Base-by-base conservation (phyloP, 2,797 vertebrate genomes). In the Sebastes minor region DNA sequence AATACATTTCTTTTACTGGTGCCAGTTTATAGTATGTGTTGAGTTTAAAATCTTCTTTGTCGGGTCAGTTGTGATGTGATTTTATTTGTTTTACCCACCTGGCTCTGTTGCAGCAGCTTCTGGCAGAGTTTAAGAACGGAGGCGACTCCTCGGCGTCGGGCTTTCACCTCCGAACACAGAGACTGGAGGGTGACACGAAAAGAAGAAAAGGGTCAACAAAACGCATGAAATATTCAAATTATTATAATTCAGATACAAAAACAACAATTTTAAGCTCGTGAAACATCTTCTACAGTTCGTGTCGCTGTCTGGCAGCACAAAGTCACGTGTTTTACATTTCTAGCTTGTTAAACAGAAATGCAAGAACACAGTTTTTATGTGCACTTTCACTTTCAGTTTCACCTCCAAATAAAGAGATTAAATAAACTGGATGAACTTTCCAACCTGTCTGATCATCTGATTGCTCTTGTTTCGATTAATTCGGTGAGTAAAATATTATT, bases 61-160 rank as follows among this genome's bases (percentile, higher is more conserved):
- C 3, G 10, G 11, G n/a, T 33, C 4, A 16, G 1, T 6, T 13
- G 30, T 7, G 13, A 10, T 49, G 46, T 20, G 46, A 18, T 49
- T 49, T 30, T 3, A 8, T 49, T 42, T 42, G 13, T 42, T 42
- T 42, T 12, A 62, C 83, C 2, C 57, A 94, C 92, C 92, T 97
- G 97, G 66, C 96, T 95, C 74, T 97, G 96, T 68, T 98, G 97
- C 85, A 98, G 95, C 70, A 99, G 97, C 82, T 97, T 97, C 92
- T 98, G 97, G 90, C 98, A 99, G 12, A 99, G 89, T 3, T 97
- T 95, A 77, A 99, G 94, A 27, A 99, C 95, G 0, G 98, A 98
- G 73, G 97, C 94, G 22, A 99, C 95, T 18, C 97, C 98, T 66
- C 97, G 94, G 9, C 96, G 96, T 28, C 97, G 95, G 74, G 97